These are phyloP conservation scores for Trichopoda pennipes DNA, from an alignment of 2,888 invertebrate genomes.

Conservation along the genomic window DNA sequence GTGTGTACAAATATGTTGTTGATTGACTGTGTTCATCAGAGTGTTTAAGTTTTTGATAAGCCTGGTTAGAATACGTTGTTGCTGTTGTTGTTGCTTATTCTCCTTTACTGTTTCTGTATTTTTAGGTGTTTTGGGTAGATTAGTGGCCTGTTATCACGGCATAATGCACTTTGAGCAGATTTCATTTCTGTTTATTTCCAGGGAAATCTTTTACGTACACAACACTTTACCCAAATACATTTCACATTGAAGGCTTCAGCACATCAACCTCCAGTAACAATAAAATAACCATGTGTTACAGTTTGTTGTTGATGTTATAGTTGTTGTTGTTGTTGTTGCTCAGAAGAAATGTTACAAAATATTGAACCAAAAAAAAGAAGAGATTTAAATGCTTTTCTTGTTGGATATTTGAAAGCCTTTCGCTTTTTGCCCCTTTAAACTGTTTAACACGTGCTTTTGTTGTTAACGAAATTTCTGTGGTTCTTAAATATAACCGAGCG, in stretches of 20 bases:
- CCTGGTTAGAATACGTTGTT: conserved; percentile 26
- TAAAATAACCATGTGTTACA: not conserved
- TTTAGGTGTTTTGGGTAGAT: conserved; percentile 70
- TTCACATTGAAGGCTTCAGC: not conserved
- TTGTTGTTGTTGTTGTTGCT: no score
- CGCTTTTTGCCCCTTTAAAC: conserved; percentile 56
- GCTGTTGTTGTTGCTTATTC: conserved; percentile 20
- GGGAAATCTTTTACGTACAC: conserved; percentile 43
- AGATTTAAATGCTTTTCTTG: conserved; percentile 35
- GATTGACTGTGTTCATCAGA: conserved; percentile 43
- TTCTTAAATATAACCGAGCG: conserved; percentile 7
- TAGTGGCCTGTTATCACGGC: conserved; percentile 72
- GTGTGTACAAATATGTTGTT: conserved; percentile 22
- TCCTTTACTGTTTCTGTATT: conserved; percentile 50
- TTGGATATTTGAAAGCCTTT: conserved; percentile 28
- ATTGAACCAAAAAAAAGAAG: not conserved
- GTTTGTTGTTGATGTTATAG: no score
- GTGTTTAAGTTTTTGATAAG: conserved; percentile 73
- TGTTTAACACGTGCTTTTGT: conserved; percentile 65
- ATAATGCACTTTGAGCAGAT: conserved; percentile 69
- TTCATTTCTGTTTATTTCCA: conserved; percentile 32
- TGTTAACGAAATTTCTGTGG: conserved; percentile 51
- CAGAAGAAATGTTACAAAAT: conserved; percentile 51
- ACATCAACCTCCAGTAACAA: conserved; percentile 23
- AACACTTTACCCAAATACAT: not conserved